phyloP scores from a whole-genome alignment of 2,888 invertebrate species.

The Julus scanicus region DNA sequence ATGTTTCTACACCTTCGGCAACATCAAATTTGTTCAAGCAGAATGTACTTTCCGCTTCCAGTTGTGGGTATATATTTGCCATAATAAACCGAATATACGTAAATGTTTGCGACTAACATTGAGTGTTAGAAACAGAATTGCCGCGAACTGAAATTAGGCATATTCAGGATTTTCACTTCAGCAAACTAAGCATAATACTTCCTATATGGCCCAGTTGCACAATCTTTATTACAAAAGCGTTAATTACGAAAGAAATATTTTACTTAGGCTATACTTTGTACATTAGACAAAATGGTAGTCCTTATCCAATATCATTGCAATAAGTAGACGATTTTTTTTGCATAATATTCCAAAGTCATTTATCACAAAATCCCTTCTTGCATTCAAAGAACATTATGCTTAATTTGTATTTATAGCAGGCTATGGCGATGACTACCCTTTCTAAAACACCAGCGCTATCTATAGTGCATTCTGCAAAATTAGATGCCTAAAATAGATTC shows the following conservation, averaged over 20 bases:
- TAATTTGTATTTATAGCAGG: too few relatives aligned
- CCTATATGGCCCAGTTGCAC: not conserved
- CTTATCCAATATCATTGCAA: too few relatives aligned
- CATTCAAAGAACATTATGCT: not conserved
- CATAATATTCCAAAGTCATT: not conserved
- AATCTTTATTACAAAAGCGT: not conserved
- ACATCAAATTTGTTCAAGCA: constrained; percentile 28
- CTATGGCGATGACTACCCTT: not conserved
- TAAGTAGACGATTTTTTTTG: too few relatives aligned
- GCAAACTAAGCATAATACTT: constrained; percentile 19
- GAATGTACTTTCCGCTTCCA: not conserved
- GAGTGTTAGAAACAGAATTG: not conserved
- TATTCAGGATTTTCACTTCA: constrained; percentile 23
- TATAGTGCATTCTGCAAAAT: too few relatives aligned
- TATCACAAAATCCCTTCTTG: not conserved
- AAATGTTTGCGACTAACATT: not conserved
- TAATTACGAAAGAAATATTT: not conserved
- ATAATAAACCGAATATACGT: not conserved
- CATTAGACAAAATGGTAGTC: too few relatives aligned
- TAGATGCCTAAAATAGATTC: too few relatives aligned
- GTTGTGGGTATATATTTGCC: not conserved
- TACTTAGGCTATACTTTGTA: not conserved
- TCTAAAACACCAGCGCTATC: too few relatives aligned
- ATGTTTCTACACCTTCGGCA: constrained; percentile 22
- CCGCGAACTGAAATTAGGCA: constrained; percentile 41